Conservation (phyloP, 2,888 invertebrate species). For the Alcis repandata region DNA sequence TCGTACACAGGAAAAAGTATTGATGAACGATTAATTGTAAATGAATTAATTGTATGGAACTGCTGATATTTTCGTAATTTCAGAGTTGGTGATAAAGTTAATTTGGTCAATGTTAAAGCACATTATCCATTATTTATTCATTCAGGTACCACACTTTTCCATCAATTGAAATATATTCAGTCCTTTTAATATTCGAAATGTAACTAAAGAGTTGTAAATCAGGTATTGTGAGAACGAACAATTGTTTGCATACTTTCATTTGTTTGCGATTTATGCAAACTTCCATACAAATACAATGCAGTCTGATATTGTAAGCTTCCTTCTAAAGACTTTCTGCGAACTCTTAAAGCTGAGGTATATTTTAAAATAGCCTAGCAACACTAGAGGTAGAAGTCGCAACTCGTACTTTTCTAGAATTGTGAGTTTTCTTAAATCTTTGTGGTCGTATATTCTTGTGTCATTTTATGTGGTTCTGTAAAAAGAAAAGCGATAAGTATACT, state of each 20-base stretch:
- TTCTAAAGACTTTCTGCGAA: conserved; percentile 32
- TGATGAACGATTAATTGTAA: no score
- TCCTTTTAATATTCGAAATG: no score
- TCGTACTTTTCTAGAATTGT: conserved; percentile 35
- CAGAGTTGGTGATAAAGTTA: no score
- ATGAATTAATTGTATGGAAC: no score
- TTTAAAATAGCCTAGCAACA: conserved; percentile 36
- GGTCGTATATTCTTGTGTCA: not conserved
- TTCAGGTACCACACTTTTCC: no score
- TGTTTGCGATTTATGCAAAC: conserved; percentile 32
- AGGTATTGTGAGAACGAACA: no score
- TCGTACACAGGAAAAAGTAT: no score
- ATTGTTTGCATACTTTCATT: not conserved
- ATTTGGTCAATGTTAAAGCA: no score
- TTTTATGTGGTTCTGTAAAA: not conserved
- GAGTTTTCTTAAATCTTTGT: conserved; percentile 20
- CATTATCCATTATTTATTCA: no score
- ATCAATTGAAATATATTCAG: no score
- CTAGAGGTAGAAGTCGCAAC: conserved; percentile 27
- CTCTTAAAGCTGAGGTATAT: conserved; percentile 38
- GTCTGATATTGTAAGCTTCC: conserved; percentile 32
- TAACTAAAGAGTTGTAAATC: no score
- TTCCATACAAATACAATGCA: conserved; percentile 43
- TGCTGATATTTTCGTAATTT: no score
- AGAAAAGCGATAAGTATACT: not conserved